Evolutionary conservation across 2,113 vertebrate genomes (phyloP), one percentile per base, ranked within the genome.

Genomic region (Xenopus borealis): DNA sequence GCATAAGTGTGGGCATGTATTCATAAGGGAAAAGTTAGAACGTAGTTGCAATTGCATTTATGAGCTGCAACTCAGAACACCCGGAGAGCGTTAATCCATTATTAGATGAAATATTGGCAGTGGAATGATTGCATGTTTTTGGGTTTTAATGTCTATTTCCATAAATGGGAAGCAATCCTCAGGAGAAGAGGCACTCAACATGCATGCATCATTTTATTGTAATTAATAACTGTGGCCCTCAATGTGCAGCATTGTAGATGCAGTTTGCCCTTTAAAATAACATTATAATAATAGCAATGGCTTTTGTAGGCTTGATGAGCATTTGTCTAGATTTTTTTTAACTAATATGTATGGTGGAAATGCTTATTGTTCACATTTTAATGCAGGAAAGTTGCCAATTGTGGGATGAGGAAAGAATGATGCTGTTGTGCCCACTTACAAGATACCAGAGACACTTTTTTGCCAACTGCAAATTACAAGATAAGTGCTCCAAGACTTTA

Each of bases 391-490:
- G 11, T 61, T 61, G 58, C 18, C 58, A 61, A 61, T 61, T 3
- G 58, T 61, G 58, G 11, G 58, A 61, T 20, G 10, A 27, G 20
- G 58, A 61, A 23, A 61, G 58, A 61, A 16, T 61, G 20, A 61
- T 61, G 58, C 13, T 61, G 58, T 61, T 20, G 58, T 61, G 58
- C 58, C 58, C 58, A 23, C 58, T 61, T 61, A 27, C 20, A 61
- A 61, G 18, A 61, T 61, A 61, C 58, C 58, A 61, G 18, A 61
- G 20, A 23, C 18, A 23, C 18, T 20, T 14, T 23, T 61, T 20
- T 61, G 58, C 58, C 58, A 61, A 61, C 20, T 61, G 58, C 58
- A 23, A 61, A 61, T 61, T 61, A 61, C 20, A 61, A 20, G 58
- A 61, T 61, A 61, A 61, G 58, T 27, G 58, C 58, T 61, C 20